Conservation (phyloP, 1,140 invertebrate species). For the Atta colombica region DNA sequence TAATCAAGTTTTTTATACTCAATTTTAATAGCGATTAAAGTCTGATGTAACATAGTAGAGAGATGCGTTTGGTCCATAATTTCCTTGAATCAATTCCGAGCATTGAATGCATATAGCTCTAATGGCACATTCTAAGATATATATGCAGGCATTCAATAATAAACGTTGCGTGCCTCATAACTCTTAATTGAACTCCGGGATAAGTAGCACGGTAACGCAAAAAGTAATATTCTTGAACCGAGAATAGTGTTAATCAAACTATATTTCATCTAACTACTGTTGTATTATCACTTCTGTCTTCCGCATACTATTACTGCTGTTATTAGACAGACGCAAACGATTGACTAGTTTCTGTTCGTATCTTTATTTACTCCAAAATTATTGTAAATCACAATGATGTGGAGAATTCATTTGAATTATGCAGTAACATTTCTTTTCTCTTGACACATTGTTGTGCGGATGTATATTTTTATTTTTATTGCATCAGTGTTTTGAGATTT, state of each 20-base stretch:
- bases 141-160: conserved; percentile 28
- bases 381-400: neutral
- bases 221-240: conserved; percentile 11
- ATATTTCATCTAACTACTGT: neutral
- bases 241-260: neutral
- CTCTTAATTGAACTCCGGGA: conserved; percentile 8
- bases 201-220: neutral
- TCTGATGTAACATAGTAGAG: neutral
- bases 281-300: neutral
- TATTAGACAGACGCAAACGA: neutral
- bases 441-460: neutral
- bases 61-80: neutral
- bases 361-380: conserved; percentile 10
- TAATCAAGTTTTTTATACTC: neutral
- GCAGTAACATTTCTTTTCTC: neutral
- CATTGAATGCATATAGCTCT: conserved; percentile 32
- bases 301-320: neutral
- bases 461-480: neutral
- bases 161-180: conserved; percentile 14
- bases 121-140: conserved; percentile 22
- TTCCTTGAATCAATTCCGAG: neutral
- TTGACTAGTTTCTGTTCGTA: neutral
- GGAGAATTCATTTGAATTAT: neutral
- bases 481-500: neutral
- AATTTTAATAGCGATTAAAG: neutral